Evolutionary conservation across 2,888 invertebrate genomes (phyloP), one percentile per base, ranked within the genome.

Genomic region (Acleris cristana): DNA sequence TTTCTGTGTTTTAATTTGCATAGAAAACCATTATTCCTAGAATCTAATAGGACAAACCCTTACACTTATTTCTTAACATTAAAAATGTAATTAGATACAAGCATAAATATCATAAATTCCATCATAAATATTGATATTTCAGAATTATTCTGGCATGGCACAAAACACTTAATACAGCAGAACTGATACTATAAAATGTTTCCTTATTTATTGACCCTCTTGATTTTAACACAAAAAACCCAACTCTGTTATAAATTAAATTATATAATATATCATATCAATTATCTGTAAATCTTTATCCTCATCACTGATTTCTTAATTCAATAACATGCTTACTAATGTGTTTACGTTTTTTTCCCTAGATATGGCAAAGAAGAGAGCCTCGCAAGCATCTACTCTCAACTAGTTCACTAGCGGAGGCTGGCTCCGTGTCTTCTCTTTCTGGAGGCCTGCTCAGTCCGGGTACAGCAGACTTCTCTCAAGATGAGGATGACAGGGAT

Each of bases 361-460:
- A 96, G 88, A 96, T 98, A 71, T 98, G 98, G 98, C 96, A 96
- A 82, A 94, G 97, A 48, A 93, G 98, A 70, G 98, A 98, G 83
- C 97, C 98, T 5, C 94, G 98, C 61, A 97, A 96, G 83, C 97
- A 98, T 90, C 91, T 98, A 70, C 86, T 97, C 60, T 97, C 97
- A 8, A 97, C 97, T 18, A 96, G 97, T 74, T 97, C 97, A 52
- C 86, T 96, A 76, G 97, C 96, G 26, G 97, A 98, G 85, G 97
- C 96, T 52, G 97, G 96, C 44, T 97, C 97, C 23, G 96, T 96
- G 34, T 97, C 97, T 30, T 97, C 97, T 7, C 84, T 97, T 21
- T 97, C 97, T 70, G 97, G 96, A 70, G 97, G 97, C 68, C 95
- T 97, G 26, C 91, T 97, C 19, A 97, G 97, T 83, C 97, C 97